phyloP scores from a whole-genome alignment of 2,113 vertebrate genomes.

The Pampusana beccarii region DNA sequence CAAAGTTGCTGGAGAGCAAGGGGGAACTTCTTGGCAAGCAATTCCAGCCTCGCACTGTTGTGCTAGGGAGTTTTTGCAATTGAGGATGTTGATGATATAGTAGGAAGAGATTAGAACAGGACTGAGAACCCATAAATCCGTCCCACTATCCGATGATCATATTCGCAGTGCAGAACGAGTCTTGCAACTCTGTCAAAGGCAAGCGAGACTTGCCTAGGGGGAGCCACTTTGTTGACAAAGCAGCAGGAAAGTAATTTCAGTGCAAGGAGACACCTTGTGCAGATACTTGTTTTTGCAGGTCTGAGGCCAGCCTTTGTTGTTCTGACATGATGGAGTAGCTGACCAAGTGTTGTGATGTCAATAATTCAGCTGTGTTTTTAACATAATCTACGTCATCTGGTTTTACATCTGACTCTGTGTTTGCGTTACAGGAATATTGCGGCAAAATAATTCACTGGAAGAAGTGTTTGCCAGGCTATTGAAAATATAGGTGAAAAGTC shows the following conservation, averaged over 20 bases:
- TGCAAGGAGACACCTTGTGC: slow-evolving; percentile 10
- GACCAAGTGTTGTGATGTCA: neutral
- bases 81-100: neutral
- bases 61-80: neutral
- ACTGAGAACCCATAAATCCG: slow-evolving; percentile 12
- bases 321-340: neutral
- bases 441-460: neutral
- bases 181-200: slow-evolving; percentile 44
- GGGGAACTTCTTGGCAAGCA: neutral
- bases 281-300: neutral
- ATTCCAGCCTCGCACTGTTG: neutral
- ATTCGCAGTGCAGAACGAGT: slow-evolving; percentile 36
- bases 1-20: neutral
- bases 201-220: neutral
- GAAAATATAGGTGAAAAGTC: neutral
- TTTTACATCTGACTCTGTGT: neutral
- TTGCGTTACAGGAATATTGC: neutral
- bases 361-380: neutral
- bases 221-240: slow-evolving; percentile 55
- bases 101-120: slow-evolving; percentile 1
- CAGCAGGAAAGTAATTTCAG: slow-evolving; percentile 20
- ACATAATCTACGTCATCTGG: neutral
- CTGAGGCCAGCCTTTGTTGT: neutral
- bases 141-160: neutral
- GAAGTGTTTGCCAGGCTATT: neutral